These are phyloP conservation scores for Ferdinandea cuprea DNA, from an alignment of 2,888 invertebrate species.

Conservation along the genomic window DNA sequence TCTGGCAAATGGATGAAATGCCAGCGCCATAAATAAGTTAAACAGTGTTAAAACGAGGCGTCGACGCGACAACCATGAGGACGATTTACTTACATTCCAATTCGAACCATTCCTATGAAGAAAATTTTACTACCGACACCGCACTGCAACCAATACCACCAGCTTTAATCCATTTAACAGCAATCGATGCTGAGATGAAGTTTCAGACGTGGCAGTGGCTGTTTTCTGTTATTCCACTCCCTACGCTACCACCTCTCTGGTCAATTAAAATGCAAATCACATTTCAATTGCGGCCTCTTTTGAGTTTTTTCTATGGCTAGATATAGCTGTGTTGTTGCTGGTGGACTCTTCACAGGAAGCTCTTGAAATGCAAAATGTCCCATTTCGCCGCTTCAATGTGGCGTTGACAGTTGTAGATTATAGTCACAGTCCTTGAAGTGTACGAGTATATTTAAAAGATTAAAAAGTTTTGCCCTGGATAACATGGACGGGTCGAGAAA, in stretches of 20 bases:
- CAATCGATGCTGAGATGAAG: not conserved
- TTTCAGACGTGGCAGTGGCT: not conserved
- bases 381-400: not conserved
- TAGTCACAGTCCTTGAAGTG: not conserved
- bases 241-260: not conserved
- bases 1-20: not conserved
- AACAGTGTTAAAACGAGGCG: not conserved
- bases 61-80: not conserved
- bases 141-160: too few species aligned
- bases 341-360: not conserved
- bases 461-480: not conserved
- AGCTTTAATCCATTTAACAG: constrained; percentile 7
- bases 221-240: not conserved
- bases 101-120: not conserved
- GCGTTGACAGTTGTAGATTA: not conserved
- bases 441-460: not conserved
- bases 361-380: not conserved
- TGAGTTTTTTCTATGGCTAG: not conserved
- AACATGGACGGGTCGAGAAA: too few species aligned
- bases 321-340: not conserved
- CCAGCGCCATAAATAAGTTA: not conserved
- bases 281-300: not conserved
- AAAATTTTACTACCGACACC: not conserved
- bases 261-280: constrained; percentile 25
- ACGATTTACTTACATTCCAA: constrained; percentile 1